phyloP scores from a whole-genome alignment of 2,888 invertebrate genomes.

The Hirtodrosophila alboralis region DNA sequence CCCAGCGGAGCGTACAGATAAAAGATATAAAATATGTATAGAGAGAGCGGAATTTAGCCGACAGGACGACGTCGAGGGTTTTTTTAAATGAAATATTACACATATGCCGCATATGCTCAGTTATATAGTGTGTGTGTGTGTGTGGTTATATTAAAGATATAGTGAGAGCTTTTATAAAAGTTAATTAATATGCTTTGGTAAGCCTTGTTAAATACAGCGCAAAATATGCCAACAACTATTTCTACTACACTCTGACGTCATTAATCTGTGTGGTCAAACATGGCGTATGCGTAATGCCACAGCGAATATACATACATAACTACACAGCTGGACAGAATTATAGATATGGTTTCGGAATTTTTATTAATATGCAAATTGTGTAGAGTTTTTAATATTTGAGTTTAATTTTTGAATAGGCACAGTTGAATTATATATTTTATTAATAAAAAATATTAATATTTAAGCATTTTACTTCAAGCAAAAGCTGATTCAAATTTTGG shows the following conservation, averaged over 20 bases:
- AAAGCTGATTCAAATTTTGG: too few relatives aligned
- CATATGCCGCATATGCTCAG: conserved; percentile 42
- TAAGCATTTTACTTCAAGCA: too few relatives aligned
- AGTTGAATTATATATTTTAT: too few relatives aligned
- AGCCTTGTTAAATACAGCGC: conserved; percentile 69
- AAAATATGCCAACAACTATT: conserved; percentile 51
- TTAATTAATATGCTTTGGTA: conserved; percentile 72
- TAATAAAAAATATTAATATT: too few relatives aligned
- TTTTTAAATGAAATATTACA: conserved; percentile 74
- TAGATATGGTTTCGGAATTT: too few relatives aligned
- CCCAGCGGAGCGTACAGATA: conserved; percentile 64
- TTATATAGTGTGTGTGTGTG: conserved; percentile 16
- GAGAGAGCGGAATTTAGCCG: too few relatives aligned
- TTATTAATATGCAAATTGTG: too few relatives aligned
- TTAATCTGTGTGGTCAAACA: conserved; percentile 32
- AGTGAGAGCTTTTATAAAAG: conserved; percentile 64
- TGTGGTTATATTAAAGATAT: conserved; percentile 6
- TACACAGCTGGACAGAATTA: too few relatives aligned
- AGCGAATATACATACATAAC: too few relatives aligned
- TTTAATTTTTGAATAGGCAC: too few relatives aligned
- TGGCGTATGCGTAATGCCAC: conserved; percentile 53
- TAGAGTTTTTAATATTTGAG: too few relatives aligned
- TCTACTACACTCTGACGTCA: conserved; percentile 54
- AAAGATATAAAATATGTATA: too few relatives aligned
- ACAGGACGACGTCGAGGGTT: conserved; percentile 37